Evolutionary conservation across 2,113 vertebrate genomes (phyloP).

Genomic region (Arizona elegans): DNA sequence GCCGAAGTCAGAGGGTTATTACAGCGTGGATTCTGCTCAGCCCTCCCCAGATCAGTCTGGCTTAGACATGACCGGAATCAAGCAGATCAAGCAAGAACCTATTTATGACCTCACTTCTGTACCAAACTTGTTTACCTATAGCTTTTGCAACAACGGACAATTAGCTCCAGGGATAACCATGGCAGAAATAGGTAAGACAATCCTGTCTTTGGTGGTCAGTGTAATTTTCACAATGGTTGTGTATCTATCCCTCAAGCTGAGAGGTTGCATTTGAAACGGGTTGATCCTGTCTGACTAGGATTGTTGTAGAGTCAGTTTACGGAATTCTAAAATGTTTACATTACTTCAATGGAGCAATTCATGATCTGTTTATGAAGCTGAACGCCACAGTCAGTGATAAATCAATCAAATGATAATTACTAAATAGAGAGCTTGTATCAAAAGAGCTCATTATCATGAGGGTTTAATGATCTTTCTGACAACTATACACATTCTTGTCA

Average conservation of each 20-base stretch:
- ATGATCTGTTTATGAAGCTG: slow-evolving; percentile 51
- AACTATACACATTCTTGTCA: slow-evolving; percentile 26
- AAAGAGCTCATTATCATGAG: slow-evolving; percentile 46
- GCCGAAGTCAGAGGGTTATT: slow-evolving; percentile 90
- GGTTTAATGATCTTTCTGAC: slow-evolving; percentile 56
- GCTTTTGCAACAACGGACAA: slow-evolving; percentile 92
- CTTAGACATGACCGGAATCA: slow-evolving; percentile 96
- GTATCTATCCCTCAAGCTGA: background rate
- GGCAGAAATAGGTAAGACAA: slow-evolving; percentile 89
- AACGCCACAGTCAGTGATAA: slow-evolving; percentile 44
- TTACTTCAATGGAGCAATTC: slow-evolving; percentile 36
- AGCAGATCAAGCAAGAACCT: slow-evolving; percentile 99
- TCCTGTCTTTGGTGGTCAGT: background rate
- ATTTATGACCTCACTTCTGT: slow-evolving; percentile 97
- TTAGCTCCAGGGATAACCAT: slow-evolving; percentile 87
- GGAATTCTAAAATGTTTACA: slow-evolving; percentile 29
- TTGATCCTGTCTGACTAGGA: background rate
- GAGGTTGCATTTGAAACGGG: background rate
- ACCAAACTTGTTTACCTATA: slow-evolving; percentile 96
- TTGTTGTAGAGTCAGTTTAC: slow-evolving; percentile 11
- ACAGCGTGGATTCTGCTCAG: slow-evolving; percentile 92
- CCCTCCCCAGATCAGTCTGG: slow-evolving; percentile 97
- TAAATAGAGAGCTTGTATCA: slow-evolving; percentile 45
- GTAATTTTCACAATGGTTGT: background rate
- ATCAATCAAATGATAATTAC: slow-evolving; percentile 59